Evolutionary conservation across 23 tunicate species (phyloP).

Genomic region (Ciona savignyi): DNA sequence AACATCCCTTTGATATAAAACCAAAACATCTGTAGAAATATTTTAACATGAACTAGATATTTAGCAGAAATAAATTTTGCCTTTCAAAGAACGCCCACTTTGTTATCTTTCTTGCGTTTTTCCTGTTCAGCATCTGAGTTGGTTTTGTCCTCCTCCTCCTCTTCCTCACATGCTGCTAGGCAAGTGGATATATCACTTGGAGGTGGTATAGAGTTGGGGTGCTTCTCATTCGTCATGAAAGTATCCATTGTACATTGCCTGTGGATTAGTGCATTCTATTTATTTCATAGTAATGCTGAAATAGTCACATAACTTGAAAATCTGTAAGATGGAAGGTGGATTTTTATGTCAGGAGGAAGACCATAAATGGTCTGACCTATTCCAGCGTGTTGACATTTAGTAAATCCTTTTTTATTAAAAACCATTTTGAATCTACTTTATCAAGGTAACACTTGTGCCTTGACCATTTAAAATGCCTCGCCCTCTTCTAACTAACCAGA

Average conservation of each 20-base stretch:
- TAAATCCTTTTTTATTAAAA: too few relatives aligned
- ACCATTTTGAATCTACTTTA: too few relatives aligned
- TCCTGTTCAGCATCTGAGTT: slow-evolving; percentile 25
- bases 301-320: too few relatives aligned
- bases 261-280: too few relatives aligned
- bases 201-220: background rate
- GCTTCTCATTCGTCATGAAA: slow-evolving; percentile 17
- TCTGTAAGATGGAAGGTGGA: too few relatives aligned
- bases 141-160: slow-evolving; percentile 58
- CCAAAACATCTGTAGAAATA: slow-evolving; percentile 49
- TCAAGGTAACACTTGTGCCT: too few relatives aligned
- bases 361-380: too few relatives aligned
- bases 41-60: background rate
- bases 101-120: slow-evolving; percentile 40
- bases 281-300: too few relatives aligned
- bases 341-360: too few relatives aligned
- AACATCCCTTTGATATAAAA: slow-evolving; percentile 86
- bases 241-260: slow-evolving; percentile 22
- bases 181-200: background rate
- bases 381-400: too few relatives aligned
- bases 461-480: too few relatives aligned
- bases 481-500: background rate
- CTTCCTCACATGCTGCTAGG: slow-evolving; percentile 12
- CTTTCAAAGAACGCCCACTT: slow-evolving; percentile 15
- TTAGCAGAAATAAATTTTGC: too few relatives aligned